Evolutionary conservation across 1,140 invertebrate genomes (phyloP).

Genomic region (Neodiprion lecontei): DNA sequence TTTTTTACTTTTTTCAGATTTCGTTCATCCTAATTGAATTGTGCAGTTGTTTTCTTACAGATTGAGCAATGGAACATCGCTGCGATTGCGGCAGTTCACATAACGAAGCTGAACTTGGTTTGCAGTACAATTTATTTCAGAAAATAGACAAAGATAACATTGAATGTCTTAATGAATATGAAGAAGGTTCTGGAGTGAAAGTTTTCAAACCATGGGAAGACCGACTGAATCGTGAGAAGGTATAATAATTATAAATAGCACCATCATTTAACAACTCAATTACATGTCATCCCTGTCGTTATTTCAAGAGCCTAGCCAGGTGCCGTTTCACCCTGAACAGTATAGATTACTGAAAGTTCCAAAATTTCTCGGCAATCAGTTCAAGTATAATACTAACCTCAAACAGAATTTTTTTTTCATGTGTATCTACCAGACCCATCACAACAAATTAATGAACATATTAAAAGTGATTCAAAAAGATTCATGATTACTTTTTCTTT

Average conservation of each 20-base stretch:
- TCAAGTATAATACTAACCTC: no score
- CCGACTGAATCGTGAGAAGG: conserved; percentile 76
- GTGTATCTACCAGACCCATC: no score
- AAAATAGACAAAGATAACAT: conserved; percentile 92
- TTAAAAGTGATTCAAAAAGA: no score
- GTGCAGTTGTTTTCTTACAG: no score
- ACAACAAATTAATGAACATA: no score
- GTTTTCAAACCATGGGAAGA: conserved; percentile 95
- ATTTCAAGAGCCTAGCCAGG: background rate
- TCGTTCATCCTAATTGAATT: no score
- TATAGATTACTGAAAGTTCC: no score
- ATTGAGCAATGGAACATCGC: conserved; percentile 36
- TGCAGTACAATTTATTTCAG: conserved; percentile 86
- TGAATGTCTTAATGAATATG: conserved; percentile 88
- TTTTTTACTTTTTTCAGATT: no score
- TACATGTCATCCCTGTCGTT: background rate
- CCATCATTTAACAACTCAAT: background rate
- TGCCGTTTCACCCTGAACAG: no score
- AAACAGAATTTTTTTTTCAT: no score
- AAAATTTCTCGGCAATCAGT: no score
- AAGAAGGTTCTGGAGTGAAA: conserved; percentile 83
- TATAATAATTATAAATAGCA: conserved; percentile 52
- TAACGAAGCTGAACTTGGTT: conserved; percentile 70
- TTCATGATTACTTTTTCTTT: background rate
- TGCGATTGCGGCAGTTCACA: conserved; percentile 45